Conservation (phyloP, 2,888 invertebrate species). For the Dryadula phaetusa region DNA sequence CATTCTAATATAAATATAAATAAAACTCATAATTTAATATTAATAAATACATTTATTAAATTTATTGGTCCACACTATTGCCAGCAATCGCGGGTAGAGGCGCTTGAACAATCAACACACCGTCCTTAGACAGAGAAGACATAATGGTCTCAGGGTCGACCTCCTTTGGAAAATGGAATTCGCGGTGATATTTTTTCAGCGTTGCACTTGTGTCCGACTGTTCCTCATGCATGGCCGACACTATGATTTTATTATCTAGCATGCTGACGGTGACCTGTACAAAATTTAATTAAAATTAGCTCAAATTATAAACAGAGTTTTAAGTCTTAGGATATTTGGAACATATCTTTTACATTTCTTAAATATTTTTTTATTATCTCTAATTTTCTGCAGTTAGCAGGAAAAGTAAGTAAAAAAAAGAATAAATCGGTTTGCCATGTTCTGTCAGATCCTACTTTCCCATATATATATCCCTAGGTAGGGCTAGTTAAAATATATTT, state of each 20-base stretch:
- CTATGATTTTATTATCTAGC: constrained; percentile 77
- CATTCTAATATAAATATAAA: no score
- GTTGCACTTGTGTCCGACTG: constrained; percentile 94
- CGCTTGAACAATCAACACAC: constrained; percentile 94
- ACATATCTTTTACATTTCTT: no score
- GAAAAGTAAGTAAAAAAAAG: no score
- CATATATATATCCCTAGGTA: no score
- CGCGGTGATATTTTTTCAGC: constrained; percentile 95
- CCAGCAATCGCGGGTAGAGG: constrained; percentile 22
- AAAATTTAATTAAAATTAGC: neutral
- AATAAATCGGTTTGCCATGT: no score
- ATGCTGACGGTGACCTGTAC: constrained; percentile 59
- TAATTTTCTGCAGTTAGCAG: no score
- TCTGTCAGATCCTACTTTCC: no score
- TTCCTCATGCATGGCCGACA: constrained; percentile 97
- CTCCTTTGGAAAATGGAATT: constrained; percentile 95
- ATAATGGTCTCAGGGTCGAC: constrained; percentile 94
- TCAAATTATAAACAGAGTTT: neutral
- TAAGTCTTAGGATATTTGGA: no score
- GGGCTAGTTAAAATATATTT: no score
- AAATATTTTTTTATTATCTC: no score
- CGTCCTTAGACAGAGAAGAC: constrained; percentile 95
- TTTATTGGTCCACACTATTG: constrained; percentile 19
- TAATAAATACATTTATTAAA: neutral
- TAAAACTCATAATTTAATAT: neutral